A percentile compares a stretch with the other conserved stretches of the same genome.
Conservation (phyloP, 2,888 invertebrate genomes). For the Dryadula phaetusa region DNA sequence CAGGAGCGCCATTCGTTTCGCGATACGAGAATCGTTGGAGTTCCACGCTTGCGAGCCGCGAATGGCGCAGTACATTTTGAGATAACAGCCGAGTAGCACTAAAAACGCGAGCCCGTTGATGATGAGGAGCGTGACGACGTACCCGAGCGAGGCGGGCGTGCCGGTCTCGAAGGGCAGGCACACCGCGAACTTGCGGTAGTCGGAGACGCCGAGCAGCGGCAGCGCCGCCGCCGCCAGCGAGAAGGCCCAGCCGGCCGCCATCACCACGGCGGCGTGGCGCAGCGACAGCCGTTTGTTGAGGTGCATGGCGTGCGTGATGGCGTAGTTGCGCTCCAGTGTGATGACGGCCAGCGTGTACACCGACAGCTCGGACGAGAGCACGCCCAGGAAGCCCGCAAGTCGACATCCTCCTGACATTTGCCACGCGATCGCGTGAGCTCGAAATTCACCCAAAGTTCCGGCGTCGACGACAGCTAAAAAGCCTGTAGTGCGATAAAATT, state of each 20-base stretch:
- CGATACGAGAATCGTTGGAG: conserved; percentile 97
- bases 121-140: conserved; percentile 95
- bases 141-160: conserved; percentile 90
- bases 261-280: conserved; percentile 95
- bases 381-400: conserved; percentile 97
- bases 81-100: conserved; percentile 97
- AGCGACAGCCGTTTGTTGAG: conserved; percentile 96
- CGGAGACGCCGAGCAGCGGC: conserved; percentile 95
- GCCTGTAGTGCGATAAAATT: conserved; percentile 77
- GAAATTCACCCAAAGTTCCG: conserved; percentile 97
- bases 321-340: conserved; percentile 97
- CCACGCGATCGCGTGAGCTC: conserved; percentile 98
- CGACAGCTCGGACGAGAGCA: conserved; percentile 96
- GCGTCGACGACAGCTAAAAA: conserved; percentile 98
- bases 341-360: conserved; percentile 98
- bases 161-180: conserved; percentile 97
- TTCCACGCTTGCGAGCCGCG: conserved; percentile 99
- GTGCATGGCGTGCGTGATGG: conserved; percentile 99
- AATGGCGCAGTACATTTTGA: conserved; percentile 99
- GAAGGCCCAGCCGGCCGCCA: conserved; percentile 97
- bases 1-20: conserved; percentile 97
- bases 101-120: conserved; percentile 97
- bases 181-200: conserved; percentile 98
- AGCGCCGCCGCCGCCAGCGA: conserved; percentile 93
- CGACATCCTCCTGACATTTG: conserved; percentile 97